Base-by-base conservation (phyloP, 1,140 invertebrate genomes). In the Cheumatopsyche charites region DNA sequence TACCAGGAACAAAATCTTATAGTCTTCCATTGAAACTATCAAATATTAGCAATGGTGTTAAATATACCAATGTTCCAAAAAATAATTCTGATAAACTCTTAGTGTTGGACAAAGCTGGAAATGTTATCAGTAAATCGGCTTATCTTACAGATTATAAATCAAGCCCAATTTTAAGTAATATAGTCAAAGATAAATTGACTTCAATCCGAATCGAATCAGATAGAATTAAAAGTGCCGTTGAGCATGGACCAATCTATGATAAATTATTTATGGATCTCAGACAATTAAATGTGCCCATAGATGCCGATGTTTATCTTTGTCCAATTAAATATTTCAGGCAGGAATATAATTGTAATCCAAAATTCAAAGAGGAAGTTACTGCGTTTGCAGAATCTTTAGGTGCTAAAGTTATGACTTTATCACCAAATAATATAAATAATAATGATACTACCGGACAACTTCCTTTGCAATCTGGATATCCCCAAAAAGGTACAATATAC, bases 201-300 rank as follows among this genome's bases (percentile, higher is more conserved):
- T 75, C 80, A 0, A 84, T 87, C 79, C 81, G 80, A 3, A 83
- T 88, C 9, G 85, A 87, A 73, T 85, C 80, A 21, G 82, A 85
- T 66, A 81, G 84, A 76, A 82, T 88, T 13, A 86, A 87, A 67
- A 87, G 86, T 76, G 85, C 85, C 0, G 84, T 87, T 2, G 83
- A 86, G 77, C 86, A 88, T 78, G 86, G 83, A 0, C 85, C 86
- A 0, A 83, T 86, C 15, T 88, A 88, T 75, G 84, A 87, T 49
- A 85, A 85, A 70, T 76, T 88, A 1, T 82, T 87, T 45, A 85
- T 85, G 52, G 82, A 84, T 70, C 78, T 88, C 0, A 83, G 81
- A 67, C 84, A 86, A 47, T 81, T 86, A 58, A 85, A 85, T 69
- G 82, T 87, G 42, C 76, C 81, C 0, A 79, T 86, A n/a, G 78